Percentiles rank a stretch among this genome's conserved stretches.
These are phyloP conservation scores for Streptopelia turtur DNA, from an alignment of 2,797 vertebrate genomes.

Conservation along the genomic window DNA sequence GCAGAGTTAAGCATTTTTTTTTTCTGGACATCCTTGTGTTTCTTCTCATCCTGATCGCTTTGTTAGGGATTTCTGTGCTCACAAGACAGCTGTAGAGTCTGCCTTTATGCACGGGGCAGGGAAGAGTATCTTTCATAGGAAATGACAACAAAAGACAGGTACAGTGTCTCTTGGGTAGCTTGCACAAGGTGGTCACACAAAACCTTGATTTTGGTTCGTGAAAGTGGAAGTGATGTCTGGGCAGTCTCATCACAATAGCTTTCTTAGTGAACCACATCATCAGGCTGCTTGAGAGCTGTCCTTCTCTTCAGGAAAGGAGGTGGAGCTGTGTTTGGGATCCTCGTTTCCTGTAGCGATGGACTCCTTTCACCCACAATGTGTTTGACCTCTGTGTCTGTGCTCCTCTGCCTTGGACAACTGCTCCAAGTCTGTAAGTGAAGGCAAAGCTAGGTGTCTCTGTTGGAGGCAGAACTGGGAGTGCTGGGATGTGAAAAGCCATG, in stretches of 20 bases:
- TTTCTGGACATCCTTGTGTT: background rate
- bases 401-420: background rate
- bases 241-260: background rate
- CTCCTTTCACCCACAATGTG: background rate
- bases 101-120: background rate
- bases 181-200: fast-evolving
- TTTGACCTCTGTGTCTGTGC: fast-evolving
- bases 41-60: background rate
- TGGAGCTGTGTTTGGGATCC: background rate
- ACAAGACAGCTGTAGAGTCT: background rate
- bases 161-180: background rate
- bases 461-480: background rate
- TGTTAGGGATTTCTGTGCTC: background rate
- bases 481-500: background rate
- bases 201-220: background rate
- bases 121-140: background rate
- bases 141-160: background rate
- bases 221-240: background rate
- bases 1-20: background rate
- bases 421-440: background rate
- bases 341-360: background rate
- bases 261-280: background rate
- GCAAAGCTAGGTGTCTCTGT: background rate
- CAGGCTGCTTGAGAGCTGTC: no score
- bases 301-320: background rate